Evolutionary conservation across 2,888 invertebrate species (phyloP), one percentile per base, ranked within the genome.

Genomic region (Philaethria dido): DNA sequence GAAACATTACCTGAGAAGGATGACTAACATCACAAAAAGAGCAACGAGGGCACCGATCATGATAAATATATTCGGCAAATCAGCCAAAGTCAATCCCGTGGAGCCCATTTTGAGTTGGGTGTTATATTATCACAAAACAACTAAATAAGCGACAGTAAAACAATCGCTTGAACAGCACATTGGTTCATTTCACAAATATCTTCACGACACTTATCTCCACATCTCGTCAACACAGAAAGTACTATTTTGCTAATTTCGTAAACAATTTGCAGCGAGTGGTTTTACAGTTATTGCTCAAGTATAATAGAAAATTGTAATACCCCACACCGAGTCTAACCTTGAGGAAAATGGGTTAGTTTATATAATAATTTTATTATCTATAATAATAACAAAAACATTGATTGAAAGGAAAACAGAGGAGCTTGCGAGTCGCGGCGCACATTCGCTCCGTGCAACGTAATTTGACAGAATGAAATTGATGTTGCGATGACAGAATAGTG

Each of bases 61-160:
- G 77, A 95, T 95, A 87, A 96, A 94, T 85, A 96, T 95, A 89
- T 95, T 96, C 78, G 95, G 95, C 87, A 96, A 92, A 86, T 96
- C 96, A 71, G 95, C 95, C 82, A 95, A 93, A 72, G 95, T 95
- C 75, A 96, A 92, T 52, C 88, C 89, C 1, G 86, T 82, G n/a
- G 90, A 83, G 71, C 92, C 92, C 92, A 92, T 92, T 73, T 69
- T 75, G 69, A 50, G 16, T 59, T n/a, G 25, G 36, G 54, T 52
- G 54, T 52, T 52, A 29, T 66, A 75, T 77, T 80, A 78, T 79
- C 81, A 83, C 84, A 80, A 79, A 77, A 79, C 73, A 71, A 74
- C 74, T 76, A 69, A 78, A 78, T 81, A 80, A 80, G 77, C 64
- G 65, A 76, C 75, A 77, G 67, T 75, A 77, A 76, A 73, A 77